phyloP scores from a whole-genome alignment of 2,888 invertebrate species.

The Halictus ligatus region DNA sequence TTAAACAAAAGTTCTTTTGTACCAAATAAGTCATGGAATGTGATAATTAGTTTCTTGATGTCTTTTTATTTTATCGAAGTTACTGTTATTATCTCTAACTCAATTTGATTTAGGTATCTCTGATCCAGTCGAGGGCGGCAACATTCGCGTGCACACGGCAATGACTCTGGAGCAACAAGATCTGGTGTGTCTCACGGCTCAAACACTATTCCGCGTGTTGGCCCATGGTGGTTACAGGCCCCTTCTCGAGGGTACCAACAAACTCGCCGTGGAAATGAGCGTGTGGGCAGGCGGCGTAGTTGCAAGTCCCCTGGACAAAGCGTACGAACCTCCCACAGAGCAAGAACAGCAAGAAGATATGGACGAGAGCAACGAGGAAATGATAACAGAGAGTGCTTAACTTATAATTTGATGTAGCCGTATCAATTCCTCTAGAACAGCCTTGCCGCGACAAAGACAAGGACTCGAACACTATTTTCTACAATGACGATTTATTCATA shows the following conservation, averaged over 20 bases:
- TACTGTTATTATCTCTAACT: background rate
- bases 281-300: constrained; percentile 97
- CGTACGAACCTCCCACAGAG: constrained; percentile 92
- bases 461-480: constrained; percentile 10
- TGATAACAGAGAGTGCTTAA: constrained; percentile 86
- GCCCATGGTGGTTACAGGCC: constrained; percentile 97
- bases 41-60: too few relatives aligned
- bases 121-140: constrained; percentile 97
- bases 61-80: too few relatives aligned
- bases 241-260: constrained; percentile 89
- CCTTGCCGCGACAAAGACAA: background rate
- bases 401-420: constrained; percentile 20
- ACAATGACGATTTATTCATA: constrained; percentile 33
- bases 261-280: constrained; percentile 94
- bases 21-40: too few relatives aligned
- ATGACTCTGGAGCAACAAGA: constrained; percentile 97
- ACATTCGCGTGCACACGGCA: constrained; percentile 94
- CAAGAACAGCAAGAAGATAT: constrained; percentile 91
- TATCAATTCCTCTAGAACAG: constrained; percentile 14
- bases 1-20: too few relatives aligned
- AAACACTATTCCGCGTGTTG: constrained; percentile 95
- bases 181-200: constrained; percentile 96
- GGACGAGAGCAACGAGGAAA: constrained; percentile 88
- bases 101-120: constrained; percentile 86
- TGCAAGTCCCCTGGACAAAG: constrained; percentile 96